Percentiles rank a stretch among this genome's conserved stretches.
Conservation (phyloP, 2,797 vertebrate species). For the Danio aesculapii region DNA sequence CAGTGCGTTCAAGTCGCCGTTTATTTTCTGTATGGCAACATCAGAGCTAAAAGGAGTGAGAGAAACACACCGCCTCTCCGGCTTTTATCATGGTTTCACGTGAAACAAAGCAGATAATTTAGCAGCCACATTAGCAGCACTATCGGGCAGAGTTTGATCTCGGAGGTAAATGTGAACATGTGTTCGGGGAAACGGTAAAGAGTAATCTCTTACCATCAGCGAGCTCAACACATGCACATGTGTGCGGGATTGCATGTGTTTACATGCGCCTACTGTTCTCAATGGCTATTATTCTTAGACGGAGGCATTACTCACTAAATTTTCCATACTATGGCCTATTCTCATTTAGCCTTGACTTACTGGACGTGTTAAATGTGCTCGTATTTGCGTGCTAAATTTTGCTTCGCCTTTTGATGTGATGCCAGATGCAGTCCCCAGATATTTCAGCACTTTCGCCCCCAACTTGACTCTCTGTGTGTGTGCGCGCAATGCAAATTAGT, state of each 20-base stretch:
- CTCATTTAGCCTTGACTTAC: conserved; percentile 57
- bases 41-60: conserved; percentile 8
- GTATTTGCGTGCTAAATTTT: conserved; percentile 65
- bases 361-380: conserved; percentile 45
- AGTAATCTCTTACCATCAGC: conserved; percentile 52
- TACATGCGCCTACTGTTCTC: conserved; percentile 37
- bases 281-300: conserved; percentile 53
- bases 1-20: background rate
- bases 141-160: conserved; percentile 44
- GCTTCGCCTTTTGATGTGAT: conserved; percentile 73
- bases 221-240: conserved; percentile 50
- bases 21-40: conserved; percentile 28
- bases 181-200: conserved; percentile 54
- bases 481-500: background rate
- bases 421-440: conserved; percentile 72
- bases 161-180: conserved; percentile 46
- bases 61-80: background rate
- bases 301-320: conserved; percentile 51
- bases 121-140: conserved; percentile 12
- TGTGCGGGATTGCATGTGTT: conserved; percentile 42
- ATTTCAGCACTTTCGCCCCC: conserved; percentile 69
- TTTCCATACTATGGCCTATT: conserved; percentile 57
- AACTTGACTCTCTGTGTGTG: conserved; percentile 63
- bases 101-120: conserved; percentile 18
- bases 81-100: background rate